Base-by-base conservation (phyloP, 2,888 invertebrate genomes). In the Andrena marginata region DNA sequence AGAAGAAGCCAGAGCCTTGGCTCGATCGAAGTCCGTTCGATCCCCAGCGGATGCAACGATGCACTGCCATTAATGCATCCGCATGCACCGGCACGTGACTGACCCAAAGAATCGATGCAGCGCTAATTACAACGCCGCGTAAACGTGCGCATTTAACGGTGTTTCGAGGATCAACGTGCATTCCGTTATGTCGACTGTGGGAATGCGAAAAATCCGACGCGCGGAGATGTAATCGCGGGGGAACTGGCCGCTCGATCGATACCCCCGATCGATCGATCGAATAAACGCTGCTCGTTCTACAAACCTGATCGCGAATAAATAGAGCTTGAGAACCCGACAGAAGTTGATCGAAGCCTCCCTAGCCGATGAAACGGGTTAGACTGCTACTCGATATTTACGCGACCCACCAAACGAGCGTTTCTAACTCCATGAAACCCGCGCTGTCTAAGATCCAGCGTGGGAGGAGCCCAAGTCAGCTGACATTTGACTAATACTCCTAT, bases 131-230 rank as follows among this genome's bases (percentile, higher is more conserved):
- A 48, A 54, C 51, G 60, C 62, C 71, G 72, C 65, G 51, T 69
- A 85, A 81, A 70, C 73, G 71, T 62, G 56, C 71, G 59, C 72
- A 31, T 86, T 86, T 86, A 86, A 86, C 86, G 87, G 87, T 80
- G 84, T 59, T 73, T 77, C 63, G 74, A 75, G 65, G 77, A 73
- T 83, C 72, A 72, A 56, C 60, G 72, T 48, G 62, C 70, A 59
- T 74, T 72, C 86, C 85, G 85, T 86, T 86, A 86, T 35, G 56
- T 73, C 65, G 62, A 49, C 65, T 65, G 54, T 54, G 78, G 83
- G 86, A 80, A 86, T 80, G 72, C 70, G 77, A 77, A 48, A 74
- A 74, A 77, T 77, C 62, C 71, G 70, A 56, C 23, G 33, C 51
- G 54, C 16, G 2, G n/a, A 20, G 73, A 63, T 65, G 31, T 42